These are phyloP conservation scores for Phrynocephalus forsythii DNA, from an alignment of 2,797 vertebrate genomes.

Conservation along the genomic window DNA sequence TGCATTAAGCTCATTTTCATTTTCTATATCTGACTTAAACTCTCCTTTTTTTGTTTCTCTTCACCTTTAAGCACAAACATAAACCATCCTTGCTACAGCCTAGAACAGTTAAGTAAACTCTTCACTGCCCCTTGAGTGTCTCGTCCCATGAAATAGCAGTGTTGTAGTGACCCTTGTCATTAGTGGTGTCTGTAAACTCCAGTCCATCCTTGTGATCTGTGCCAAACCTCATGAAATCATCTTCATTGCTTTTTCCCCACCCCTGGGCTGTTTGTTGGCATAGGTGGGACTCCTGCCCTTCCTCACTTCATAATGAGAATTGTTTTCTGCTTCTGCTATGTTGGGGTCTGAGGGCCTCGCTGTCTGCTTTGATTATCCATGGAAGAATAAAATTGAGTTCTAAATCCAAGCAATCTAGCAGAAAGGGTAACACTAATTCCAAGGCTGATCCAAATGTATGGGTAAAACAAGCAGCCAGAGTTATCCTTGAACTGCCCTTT, in stretches of 20 bases:
- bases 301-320: slow-evolving; percentile 50
- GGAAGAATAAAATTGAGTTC: slow-evolving; percentile 41
- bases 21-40: slow-evolving; percentile 95
- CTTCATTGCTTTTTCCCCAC: slow-evolving; percentile 72
- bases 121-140: slow-evolving; percentile 82
- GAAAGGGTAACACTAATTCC: slow-evolving; percentile 53
- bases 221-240: slow-evolving; percentile 75
- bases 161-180: slow-evolving; percentile 84
- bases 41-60: slow-evolving; percentile 91
- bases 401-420: slow-evolving; percentile 51
- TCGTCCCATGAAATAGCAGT: slow-evolving; percentile 85
- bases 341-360: slow-evolving; percentile 43
- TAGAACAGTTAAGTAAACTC: slow-evolving; percentile 99
- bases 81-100: slow-evolving; percentile 99
- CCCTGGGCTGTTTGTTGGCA: slow-evolving; percentile 74
- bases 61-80: slow-evolving; percentile 99
- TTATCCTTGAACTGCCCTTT: slow-evolving; percentile 60
- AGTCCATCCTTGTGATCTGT: slow-evolving; percentile 83
- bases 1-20: slow-evolving; percentile 93
- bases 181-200: slow-evolving; percentile 83
- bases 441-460: not conserved
- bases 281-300: slow-evolving; percentile 68
- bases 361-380: slow-evolving; percentile 42
- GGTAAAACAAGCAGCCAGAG: slow-evolving; percentile 27
- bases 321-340: slow-evolving; percentile 49